Conservation (phyloP, 2,113 vertebrate species). For the Austrofundulus limnaeus region DNA sequence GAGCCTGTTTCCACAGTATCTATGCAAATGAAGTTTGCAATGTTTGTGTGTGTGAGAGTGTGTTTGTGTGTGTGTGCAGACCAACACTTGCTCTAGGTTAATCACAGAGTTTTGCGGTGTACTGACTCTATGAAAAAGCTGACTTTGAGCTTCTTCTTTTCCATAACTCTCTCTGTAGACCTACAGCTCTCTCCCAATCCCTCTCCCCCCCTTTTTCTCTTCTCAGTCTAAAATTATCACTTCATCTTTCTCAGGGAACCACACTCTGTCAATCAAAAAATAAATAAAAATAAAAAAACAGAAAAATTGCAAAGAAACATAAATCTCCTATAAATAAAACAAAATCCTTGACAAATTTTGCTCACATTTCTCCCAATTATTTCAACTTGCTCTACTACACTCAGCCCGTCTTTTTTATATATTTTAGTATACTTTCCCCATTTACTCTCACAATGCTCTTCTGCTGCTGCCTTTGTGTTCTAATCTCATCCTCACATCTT, state of each 20-base stretch:
- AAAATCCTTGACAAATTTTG: conserved; percentile 75
- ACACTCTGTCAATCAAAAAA: conserved; percentile 73
- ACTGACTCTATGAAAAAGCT: conserved; percentile 62
- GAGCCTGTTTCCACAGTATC: conserved; percentile 35
- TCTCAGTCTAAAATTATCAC: conserved; percentile 73
- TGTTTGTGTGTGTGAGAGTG: conserved; percentile 38
- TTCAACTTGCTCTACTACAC: conserved; percentile 22
- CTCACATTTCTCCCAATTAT: conserved; percentile 63
- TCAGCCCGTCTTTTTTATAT: conserved; percentile 21
- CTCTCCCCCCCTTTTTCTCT: conserved; percentile 15
- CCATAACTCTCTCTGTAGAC: conserved; percentile 42
- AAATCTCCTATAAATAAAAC: conserved; percentile 75
- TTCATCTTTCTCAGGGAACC: conserved; percentile 66
- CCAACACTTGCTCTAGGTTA: conserved; percentile 65
- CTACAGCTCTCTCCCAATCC: conserved; percentile 16
- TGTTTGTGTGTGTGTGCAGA: conserved; percentile 8
- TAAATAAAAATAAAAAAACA: conserved; percentile 40
- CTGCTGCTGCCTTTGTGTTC: conserved; percentile 17
- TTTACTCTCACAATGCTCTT: conserved; percentile 34
- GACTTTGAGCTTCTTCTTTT: conserved; percentile 65
- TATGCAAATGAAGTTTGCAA: conserved; percentile 56
- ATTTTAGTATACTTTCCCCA: conserved; percentile 4
- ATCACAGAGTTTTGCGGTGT: conserved; percentile 59
- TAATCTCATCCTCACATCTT: conserved; percentile 61
- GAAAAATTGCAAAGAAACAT: conserved; percentile 30